phyloP scores from a whole-genome alignment of 1,140 invertebrate species.

The Caenorhabditis elegans region DNA sequence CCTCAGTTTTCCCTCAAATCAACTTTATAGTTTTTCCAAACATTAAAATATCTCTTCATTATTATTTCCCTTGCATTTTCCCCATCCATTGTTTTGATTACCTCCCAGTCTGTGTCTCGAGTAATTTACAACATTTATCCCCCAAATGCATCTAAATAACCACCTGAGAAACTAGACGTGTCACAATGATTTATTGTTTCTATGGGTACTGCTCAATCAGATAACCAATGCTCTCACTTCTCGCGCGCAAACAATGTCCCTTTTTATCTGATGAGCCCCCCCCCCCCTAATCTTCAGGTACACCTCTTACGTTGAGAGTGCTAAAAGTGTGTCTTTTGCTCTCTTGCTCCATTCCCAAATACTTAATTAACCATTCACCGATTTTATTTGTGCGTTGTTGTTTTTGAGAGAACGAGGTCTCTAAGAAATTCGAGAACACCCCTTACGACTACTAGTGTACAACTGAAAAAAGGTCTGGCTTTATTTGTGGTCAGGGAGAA shows the following conservation, averaged over 20 bases:
- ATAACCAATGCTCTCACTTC: background rate
- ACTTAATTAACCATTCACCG: slow-evolving; percentile 14
- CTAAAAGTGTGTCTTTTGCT: background rate
- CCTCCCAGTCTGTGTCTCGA: background rate
- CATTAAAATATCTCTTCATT: too few species aligned
- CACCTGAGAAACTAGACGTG: slow-evolving; percentile 23
- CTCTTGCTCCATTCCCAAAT: background rate
- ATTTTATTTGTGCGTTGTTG: background rate
- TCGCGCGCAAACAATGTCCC: slow-evolving; percentile 24
- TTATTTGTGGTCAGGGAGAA: too few species aligned
- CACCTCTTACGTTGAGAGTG: background rate
- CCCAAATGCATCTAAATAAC: background rate
- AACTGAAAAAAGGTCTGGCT: too few species aligned
- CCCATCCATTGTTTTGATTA: background rate
- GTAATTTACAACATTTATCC: background rate
- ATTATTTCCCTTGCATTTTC: too few species aligned
- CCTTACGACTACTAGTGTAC: too few species aligned
- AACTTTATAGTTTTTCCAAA: too few species aligned
- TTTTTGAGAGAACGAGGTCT: background rate
- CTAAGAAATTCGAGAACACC: slow-evolving; percentile 23
- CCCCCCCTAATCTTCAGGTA: background rate
- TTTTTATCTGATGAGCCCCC: slow-evolving; percentile 3
- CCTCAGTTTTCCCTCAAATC: background rate
- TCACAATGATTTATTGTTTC: slow-evolving; percentile 28
- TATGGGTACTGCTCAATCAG: slow-evolving; percentile 18